Evolutionary conservation across 2,113 vertebrate species (phyloP).

Genomic region (Uropsilus gracilis): DNA sequence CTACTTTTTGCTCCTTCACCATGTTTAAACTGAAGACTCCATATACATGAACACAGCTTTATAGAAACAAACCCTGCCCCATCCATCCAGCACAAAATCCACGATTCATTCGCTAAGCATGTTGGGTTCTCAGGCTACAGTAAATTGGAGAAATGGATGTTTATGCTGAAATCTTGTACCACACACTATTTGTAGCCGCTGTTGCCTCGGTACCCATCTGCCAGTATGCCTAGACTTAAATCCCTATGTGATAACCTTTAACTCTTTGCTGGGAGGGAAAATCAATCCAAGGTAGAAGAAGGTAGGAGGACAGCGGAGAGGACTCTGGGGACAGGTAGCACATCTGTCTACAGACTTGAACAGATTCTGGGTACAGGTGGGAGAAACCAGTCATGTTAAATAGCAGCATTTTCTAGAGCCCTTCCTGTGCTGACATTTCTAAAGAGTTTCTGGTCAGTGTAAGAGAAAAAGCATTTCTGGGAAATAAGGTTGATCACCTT

Average conservation of each 20-base stretch:
- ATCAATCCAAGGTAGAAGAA: constrained; percentile 74
- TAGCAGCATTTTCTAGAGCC: constrained; percentile 47
- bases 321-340: background rate
- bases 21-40: constrained; percentile 56
- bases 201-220: constrained; percentile 80
- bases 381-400: constrained; percentile 55
- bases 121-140: constrained; percentile 78
- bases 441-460: constrained; percentile 68
- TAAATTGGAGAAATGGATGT: constrained; percentile 85
- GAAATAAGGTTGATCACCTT: constrained; percentile 55
- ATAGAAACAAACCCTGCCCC: constrained; percentile 20
- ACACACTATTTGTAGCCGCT: constrained; percentile 77
- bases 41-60: constrained; percentile 42
- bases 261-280: constrained; percentile 76
- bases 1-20: constrained; percentile 15
- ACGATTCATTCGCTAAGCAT: constrained; percentile 72
- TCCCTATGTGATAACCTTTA: constrained; percentile 74
- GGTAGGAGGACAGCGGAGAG: constrained; percentile 54
- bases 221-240: constrained; percentile 81
- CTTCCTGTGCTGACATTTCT: constrained; percentile 48
- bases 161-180: constrained; percentile 77
- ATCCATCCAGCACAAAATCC: constrained; percentile 55
- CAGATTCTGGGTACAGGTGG: constrained; percentile 54
- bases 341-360: constrained; percentile 41
- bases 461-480: constrained; percentile 68